These are phyloP conservation scores for Naja naja DNA, from an alignment of 2,113 vertebrate genomes.

Conservation along the genomic window DNA sequence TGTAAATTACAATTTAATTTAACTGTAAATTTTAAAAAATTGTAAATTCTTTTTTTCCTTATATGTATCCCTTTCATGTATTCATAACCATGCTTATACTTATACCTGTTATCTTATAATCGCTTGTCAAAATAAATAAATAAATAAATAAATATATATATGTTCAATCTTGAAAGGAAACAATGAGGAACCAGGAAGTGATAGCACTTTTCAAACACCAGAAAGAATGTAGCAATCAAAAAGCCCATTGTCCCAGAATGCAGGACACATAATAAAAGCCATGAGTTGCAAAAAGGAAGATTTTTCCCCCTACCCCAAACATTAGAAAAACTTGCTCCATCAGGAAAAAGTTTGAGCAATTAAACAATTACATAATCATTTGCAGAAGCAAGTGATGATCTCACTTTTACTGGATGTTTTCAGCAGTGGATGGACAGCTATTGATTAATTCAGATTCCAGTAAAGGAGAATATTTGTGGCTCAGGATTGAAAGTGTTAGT, in stretches of 20 bases:
- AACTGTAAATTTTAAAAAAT: too few species aligned
- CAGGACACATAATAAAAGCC: neutral
- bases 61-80: too few species aligned
- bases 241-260: neutral
- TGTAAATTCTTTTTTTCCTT: too few species aligned
- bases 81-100: too few species aligned
- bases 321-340: neutral
- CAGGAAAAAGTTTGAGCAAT: neutral
- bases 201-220: neutral
- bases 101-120: too few species aligned
- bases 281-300: neutral
- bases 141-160: neutral
- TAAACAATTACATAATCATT: neutral
- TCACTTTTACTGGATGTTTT: neutral
- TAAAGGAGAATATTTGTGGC: neutral
- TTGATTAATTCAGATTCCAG: neutral
- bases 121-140: too few species aligned
- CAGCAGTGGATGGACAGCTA: neutral
- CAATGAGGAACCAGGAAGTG: neutral
- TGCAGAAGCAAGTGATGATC: neutral
- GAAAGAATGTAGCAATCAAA: neutral
- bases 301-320: neutral
- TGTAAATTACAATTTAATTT: too few species aligned
- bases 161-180: neutral
- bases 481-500: neutral